Percentiles rank a stretch among this genome's conserved stretches.
Evolutionary conservation across 2,888 invertebrate species (phyloP).

Genomic region (Pseudococcus longispinus): DNA sequence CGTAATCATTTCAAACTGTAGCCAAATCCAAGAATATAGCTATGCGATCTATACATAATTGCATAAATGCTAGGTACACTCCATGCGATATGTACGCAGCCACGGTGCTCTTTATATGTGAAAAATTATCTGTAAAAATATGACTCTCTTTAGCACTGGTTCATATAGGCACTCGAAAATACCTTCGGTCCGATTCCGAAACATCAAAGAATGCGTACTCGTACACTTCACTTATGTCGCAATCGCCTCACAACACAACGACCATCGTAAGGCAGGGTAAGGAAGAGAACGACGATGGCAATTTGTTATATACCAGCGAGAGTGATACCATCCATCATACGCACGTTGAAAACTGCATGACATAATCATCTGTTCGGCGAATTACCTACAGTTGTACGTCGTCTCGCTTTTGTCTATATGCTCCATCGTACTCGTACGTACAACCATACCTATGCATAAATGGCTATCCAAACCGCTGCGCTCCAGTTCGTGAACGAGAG

Average conservation of each 20-base stretch:
- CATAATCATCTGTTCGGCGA: slow-evolving; percentile 38
- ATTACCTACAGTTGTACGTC: neutral
- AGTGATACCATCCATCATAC: slow-evolving; percentile 50
- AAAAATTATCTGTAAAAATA: neutral
- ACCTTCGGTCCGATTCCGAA: neutral
- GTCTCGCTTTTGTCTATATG: neutral
- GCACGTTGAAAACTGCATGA: slow-evolving; percentile 28
- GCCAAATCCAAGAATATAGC: neutral
- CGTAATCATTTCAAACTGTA: neutral
- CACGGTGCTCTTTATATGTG: neutral
- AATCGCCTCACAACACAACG: neutral
- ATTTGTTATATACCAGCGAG: slow-evolving; percentile 3
- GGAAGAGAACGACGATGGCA: neutral
- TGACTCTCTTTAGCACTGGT: neutral
- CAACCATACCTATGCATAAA: neutral
- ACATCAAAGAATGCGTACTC: neutral
- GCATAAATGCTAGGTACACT: neutral
- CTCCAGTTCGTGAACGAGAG: slow-evolving; percentile 11
- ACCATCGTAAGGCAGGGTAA: neutral
- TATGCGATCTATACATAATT: neutral
- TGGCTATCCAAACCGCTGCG: neutral
- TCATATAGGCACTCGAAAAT: neutral
- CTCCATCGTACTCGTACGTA: neutral
- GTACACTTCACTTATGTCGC: neutral
- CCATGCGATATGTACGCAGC: too few species aligned